These are phyloP conservation scores for Callipepla squamata DNA, from an alignment of 2,113 vertebrate genomes.

Conservation along the genomic window DNA sequence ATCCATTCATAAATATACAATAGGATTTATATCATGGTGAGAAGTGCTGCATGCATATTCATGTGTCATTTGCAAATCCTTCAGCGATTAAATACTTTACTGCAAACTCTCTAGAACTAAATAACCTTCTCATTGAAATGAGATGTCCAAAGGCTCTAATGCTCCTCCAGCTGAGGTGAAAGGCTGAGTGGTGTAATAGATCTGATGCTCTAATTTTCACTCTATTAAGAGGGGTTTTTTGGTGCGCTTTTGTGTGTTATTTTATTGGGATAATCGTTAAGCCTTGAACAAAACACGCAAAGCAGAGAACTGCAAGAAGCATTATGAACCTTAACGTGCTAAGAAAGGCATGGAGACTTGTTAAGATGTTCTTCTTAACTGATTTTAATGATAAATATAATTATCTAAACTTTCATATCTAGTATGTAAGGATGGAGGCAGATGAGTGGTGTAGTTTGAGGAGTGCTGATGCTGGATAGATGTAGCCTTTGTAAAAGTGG, in stretches of 20 bases:
- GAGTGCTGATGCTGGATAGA: not conserved
- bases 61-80: constrained; percentile 65
- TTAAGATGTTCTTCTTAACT: not conserved
- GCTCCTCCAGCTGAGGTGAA: not conserved
- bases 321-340: not conserved
- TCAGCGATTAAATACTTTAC: constrained; percentile 61
- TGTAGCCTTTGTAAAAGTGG: not conserved
- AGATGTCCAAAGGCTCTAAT: constrained; percentile 51
- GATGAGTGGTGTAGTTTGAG: not conserved
- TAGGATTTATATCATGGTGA: constrained; percentile 61
- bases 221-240: constrained; percentile 24
- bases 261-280: constrained; percentile 23
- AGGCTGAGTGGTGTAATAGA: constrained; percentile 46
- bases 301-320: not conserved
- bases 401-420: not conserved
- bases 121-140: constrained; percentile 58
- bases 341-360: constrained; percentile 7
- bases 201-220: constrained; percentile 31
- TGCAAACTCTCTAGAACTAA: constrained; percentile 42
- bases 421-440: not conserved
- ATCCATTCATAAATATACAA: constrained; percentile 61
- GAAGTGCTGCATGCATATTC: constrained; percentile 63
- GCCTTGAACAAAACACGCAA: constrained; percentile 1
- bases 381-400: constrained; percentile 19
- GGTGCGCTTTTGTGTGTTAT: constrained; percentile 4